A percentile compares a stretch with the other conserved stretches of the same genome.
phyloP scores from a whole-genome alignment of 2,888 invertebrate species.

The Lasioglossum malachurum region DNA sequence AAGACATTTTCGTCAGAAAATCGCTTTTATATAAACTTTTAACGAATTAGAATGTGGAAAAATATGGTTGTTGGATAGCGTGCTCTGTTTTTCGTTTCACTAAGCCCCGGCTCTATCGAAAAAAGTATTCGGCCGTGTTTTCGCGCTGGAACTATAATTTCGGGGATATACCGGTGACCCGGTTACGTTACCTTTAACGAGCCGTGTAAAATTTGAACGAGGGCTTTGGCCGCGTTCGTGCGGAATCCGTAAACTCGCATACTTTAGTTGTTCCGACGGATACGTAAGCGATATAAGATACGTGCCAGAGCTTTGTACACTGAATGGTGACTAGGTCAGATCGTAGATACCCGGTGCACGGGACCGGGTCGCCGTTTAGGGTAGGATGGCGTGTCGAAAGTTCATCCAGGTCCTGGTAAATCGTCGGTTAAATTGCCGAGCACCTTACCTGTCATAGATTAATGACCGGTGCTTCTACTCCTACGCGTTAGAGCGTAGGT shows the following conservation, averaged over 20 bases:
- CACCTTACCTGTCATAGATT: slow-evolving; percentile 71
- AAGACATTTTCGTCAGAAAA: too few species aligned
- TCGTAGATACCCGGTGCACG: slow-evolving; percentile 64
- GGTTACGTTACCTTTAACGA: slow-evolving; percentile 64
- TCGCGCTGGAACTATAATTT: slow-evolving; percentile 42
- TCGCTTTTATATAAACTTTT: not conserved
- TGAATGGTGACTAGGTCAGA: slow-evolving; percentile 75
- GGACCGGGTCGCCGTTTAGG: slow-evolving; percentile 41
- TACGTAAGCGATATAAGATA: slow-evolving; percentile 34
- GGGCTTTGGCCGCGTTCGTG: slow-evolving; percentile 63
- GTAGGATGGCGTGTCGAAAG: slow-evolving; percentile 70
- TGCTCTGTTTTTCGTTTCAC: slow-evolving; percentile 6
- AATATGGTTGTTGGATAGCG: not conserved
- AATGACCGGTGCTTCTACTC: slow-evolving; percentile 73
- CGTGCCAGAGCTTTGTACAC: slow-evolving; percentile 42
- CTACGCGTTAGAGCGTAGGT: slow-evolving; percentile 69
- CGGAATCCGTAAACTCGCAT: slow-evolving; percentile 59
- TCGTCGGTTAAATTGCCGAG: slow-evolving; percentile 66
- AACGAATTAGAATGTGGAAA: not conserved
- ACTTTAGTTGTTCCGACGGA: slow-evolving; percentile 54
- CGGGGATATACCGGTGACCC: slow-evolving; percentile 59
- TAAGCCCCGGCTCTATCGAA: slow-evolving; percentile 15
- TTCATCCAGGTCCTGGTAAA: slow-evolving; percentile 62
- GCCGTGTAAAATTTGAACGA: slow-evolving; percentile 63
- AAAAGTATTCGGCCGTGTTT: slow-evolving; percentile 40